Evolutionary conservation across 2,888 invertebrate genomes (phyloP), one percentile per base, ranked within the genome.

Genomic region (Xestia sexstrigata): DNA sequence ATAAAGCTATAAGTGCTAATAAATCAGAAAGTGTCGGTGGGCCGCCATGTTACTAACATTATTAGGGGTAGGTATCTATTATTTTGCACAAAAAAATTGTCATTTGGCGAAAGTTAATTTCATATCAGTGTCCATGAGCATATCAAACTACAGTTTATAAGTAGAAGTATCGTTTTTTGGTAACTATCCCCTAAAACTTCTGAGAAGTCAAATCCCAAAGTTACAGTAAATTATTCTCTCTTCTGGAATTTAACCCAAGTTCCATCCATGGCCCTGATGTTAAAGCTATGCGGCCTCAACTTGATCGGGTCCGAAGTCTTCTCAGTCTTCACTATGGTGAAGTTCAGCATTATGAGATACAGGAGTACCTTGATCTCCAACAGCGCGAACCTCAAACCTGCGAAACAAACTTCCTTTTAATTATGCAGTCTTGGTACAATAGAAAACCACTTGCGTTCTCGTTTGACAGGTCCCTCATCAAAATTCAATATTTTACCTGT

Each of bases 321-420:
- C 1, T 90, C 87, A 35, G 94, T 92, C 23, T 93, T 93, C 2
- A 91, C 55, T 2, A 96, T 89, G 82, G 92, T 91, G 87, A 94
- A 96, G 83, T 95, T 94, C 6, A 91, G 70, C 0, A 96, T 72
- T 35, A 96, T 65, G 23, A 92, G 75, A 84, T 91, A 94, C 3
- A 96, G 75, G 0, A 95, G 82, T 0, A 95, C 90, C 86, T 96
- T 96, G 4, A 94, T 58, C 83, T 96, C 95, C 83, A 96, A 87
- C 3, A 94, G 84, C 0, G 97, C 97, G 77, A 97, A 97, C 74
- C 97, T 92, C 65, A 90, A 90, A 6, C 92, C 95, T 95, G 90
- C 58, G 30, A 73, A 78, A 58, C 9, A 26, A 63, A 73, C 1
- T 55, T 23, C 45, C 35, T 47, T 13, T 17, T 17, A 26, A 23